phyloP scores from a whole-genome alignment of 2,797 vertebrate species.

The Anguilla pacifica region DNA sequence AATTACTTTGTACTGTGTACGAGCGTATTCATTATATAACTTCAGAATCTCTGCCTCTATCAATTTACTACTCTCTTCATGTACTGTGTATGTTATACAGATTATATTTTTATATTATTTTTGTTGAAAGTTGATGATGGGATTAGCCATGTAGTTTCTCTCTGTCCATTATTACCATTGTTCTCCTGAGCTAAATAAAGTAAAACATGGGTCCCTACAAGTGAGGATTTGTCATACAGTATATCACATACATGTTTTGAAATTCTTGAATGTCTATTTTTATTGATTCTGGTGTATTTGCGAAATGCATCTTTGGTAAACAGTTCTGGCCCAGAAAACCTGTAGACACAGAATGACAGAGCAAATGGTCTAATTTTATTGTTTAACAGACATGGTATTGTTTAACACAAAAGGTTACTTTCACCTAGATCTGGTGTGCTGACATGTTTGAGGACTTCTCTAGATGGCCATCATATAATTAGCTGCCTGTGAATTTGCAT shows the following conservation, averaged over 20 bases:
- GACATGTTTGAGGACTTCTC: neutral
- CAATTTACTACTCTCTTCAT: neutral
- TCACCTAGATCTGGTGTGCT: neutral
- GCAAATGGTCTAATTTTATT: neutral
- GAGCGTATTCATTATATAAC: neutral
- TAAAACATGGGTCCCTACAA: neutral
- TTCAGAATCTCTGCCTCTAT: neutral
- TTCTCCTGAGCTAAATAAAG: neutral
- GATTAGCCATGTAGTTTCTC: neutral
- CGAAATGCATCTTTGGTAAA: neutral
- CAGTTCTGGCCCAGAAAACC: neutral
- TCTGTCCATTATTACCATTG: neutral
- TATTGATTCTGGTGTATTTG: neutral
- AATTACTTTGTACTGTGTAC: neutral
- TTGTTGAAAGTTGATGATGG: neutral
- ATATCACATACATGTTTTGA: neutral
- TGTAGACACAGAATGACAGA: neutral
- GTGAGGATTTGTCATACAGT: neutral
- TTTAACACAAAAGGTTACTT: neutral
- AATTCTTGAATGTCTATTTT: neutral
- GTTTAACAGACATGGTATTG: neutral
- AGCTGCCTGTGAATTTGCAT: neutral
- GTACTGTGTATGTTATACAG: neutral
- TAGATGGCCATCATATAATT: neutral
- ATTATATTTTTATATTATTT: neutral